A percentile compares a stretch with the other conserved stretches of the same genome.
Evolutionary conservation across 1,140 invertebrate species (phyloP).

Genomic region (Limonius californicus): DNA sequence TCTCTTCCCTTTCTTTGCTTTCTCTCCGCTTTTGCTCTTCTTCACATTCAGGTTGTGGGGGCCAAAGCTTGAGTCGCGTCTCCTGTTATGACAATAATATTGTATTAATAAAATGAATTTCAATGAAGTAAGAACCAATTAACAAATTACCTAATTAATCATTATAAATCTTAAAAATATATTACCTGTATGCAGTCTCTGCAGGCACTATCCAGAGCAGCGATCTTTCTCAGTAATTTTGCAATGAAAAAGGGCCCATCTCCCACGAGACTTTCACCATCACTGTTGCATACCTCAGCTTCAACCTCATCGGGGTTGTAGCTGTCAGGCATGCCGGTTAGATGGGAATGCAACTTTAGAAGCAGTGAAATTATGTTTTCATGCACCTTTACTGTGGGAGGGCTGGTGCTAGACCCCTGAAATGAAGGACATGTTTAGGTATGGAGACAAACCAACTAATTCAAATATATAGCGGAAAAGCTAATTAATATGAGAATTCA

Average conservation of each 20-base stretch:
- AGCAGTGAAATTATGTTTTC: slow-evolving; percentile 91
- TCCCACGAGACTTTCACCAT: slow-evolving; percentile 55
- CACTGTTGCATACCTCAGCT: slow-evolving; percentile 38
- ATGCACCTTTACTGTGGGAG: slow-evolving; percentile 64
- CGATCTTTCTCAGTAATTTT: slow-evolving; percentile 69
- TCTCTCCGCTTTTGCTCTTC: slow-evolving; percentile 69
- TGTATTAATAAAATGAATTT: neutral
- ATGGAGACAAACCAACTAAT: neutral
- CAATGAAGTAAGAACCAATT: neutral
- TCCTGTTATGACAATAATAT: slow-evolving; percentile 43
- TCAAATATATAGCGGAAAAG: neutral
- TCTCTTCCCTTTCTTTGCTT: slow-evolving; percentile 72
- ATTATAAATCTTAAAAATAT: neutral
- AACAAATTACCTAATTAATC: no score
- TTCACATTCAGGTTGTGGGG: slow-evolving; percentile 70
- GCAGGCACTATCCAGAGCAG: slow-evolving; percentile 65
- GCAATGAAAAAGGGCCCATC: slow-evolving; percentile 86
- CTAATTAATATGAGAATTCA: neutral
- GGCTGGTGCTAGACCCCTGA: slow-evolving; percentile 27
- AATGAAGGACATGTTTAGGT: no score
- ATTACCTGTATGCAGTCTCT: slow-evolving; percentile 38
- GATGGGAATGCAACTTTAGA: slow-evolving; percentile 88
- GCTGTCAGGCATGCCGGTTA: slow-evolving; percentile 78
- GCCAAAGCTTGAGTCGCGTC: slow-evolving; percentile 70
- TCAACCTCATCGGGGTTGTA: slow-evolving; percentile 58